Conservation (phyloP, 2,888 invertebrate genomes). For the Pasiphila rectangulata region DNA sequence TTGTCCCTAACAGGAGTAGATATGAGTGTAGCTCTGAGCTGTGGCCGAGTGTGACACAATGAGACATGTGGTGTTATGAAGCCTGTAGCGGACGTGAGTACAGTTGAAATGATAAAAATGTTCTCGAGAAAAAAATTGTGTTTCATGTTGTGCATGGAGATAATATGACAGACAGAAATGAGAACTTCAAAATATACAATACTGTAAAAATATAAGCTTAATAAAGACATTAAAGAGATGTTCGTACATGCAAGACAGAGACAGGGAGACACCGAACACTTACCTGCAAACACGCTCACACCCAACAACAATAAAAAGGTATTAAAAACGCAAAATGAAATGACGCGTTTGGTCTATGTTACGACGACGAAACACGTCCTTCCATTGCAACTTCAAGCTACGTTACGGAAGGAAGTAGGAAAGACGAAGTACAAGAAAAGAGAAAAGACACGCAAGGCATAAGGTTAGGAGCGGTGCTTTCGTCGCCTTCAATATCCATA, state of each 20-base stretch:
- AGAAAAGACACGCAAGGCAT: conserved; percentile 73
- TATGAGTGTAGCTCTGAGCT: conserved; percentile 34
- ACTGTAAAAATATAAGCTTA: conserved; percentile 47
- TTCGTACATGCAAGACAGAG: conserved; percentile 70
- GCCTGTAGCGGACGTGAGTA: conserved; percentile 49
- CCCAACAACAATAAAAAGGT: conserved; percentile 46
- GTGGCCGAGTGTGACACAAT: conserved; percentile 32
- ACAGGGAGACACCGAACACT: conserved; percentile 70
- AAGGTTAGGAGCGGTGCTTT: conserved; percentile 71
- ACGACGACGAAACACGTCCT: conserved; percentile 55
- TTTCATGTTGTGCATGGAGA: conserved; percentile 70
- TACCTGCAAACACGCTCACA: conserved; percentile 61
- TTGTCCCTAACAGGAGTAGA: conserved; percentile 38
- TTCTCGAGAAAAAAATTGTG: conserved; percentile 52
- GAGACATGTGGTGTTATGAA: conserved; percentile 53
- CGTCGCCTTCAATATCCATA: conserved; percentile 73
- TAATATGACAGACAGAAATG: conserved; percentile 65
- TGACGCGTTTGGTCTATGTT: conserved; percentile 56
- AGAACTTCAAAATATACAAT: conserved; percentile 58
- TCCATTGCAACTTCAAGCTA: conserved; percentile 72
- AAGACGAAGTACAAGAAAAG: conserved; percentile 63
- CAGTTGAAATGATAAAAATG: conserved; percentile 56
- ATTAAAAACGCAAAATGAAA: conserved; percentile 62
- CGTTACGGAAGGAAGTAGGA: conserved; percentile 57
- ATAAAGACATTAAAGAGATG: conserved; percentile 48